phyloP scores from a whole-genome alignment of 2,113 vertebrate genomes.

The Peromyscus polionotus region DNA sequence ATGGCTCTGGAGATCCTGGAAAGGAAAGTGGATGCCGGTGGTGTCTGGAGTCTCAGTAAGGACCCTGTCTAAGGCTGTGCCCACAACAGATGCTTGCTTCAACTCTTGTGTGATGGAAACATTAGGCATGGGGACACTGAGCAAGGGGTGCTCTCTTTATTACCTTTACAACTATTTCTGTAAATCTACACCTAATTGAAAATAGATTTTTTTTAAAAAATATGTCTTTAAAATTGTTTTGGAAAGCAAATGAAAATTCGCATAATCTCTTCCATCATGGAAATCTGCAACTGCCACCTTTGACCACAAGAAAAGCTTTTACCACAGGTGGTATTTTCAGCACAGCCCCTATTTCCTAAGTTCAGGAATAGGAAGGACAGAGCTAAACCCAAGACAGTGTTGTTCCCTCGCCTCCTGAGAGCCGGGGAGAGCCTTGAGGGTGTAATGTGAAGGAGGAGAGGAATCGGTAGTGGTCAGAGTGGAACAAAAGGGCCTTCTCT shows the following conservation, averaged over 20 bases:
- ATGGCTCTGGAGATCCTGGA: background rate
- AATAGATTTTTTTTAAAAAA: background rate
- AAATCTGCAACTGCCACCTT: background rate
- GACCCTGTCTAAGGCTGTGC: accelerated
- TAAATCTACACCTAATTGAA: background rate
- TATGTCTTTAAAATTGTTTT: background rate
- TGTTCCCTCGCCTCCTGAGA: accelerated
- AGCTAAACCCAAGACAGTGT: accelerated
- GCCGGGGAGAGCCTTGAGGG: background rate
- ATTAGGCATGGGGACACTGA: accelerated
- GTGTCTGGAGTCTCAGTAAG: accelerated
- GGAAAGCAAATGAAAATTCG: background rate
- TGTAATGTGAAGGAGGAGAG: accelerated
- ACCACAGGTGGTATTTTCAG: background rate
- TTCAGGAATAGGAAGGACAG: background rate
- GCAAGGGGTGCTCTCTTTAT: background rate
- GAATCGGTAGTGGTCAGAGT: background rate
- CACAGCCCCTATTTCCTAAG: accelerated
- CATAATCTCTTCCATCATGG: background rate
- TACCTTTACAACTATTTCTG: background rate
- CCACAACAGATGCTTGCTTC: accelerated
- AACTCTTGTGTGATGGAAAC: accelerated
- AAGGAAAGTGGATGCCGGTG: accelerated
- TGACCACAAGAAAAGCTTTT: background rate
- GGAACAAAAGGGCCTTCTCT: background rate